These are phyloP conservation scores for Aspiorhynchus laticeps DNA, from an alignment of 2,113 vertebrate species.

Conservation along the genomic window DNA sequence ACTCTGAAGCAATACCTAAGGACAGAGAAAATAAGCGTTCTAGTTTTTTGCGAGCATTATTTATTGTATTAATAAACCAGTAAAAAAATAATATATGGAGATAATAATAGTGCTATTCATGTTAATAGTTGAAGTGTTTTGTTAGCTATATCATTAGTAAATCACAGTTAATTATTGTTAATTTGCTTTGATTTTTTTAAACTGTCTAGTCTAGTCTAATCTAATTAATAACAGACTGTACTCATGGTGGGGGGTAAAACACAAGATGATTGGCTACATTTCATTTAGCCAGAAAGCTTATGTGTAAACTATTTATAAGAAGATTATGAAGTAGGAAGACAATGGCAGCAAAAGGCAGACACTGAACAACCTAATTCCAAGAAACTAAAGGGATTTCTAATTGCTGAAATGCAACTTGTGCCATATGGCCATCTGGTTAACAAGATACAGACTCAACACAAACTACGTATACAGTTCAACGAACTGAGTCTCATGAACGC, in stretches of 20 bases:
- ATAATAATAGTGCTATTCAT: background rate
- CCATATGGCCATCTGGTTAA: conserved; percentile 50
- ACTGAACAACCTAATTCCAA: background rate
- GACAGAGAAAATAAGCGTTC: background rate
- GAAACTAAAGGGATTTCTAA: conserved; percentile 17
- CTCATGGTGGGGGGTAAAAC: background rate
- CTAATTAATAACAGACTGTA: background rate
- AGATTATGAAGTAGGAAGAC: conserved; percentile 6
- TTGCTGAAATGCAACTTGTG: conserved; percentile 2
- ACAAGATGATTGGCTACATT: background rate
- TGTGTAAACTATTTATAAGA: background rate
- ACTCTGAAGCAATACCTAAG: conserved; percentile 89
- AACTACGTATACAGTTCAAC: background rate
- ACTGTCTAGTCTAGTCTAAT: background rate
- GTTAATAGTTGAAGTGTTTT: background rate
- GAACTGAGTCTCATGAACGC: conserved; percentile 14
- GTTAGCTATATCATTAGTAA: conserved; percentile 6
- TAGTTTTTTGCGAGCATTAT: background rate
- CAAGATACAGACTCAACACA: conserved; percentile 27
- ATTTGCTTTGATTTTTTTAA: background rate
- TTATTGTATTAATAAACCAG: background rate
- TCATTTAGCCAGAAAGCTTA: background rate
- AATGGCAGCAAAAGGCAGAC: background rate
- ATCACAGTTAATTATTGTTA: background rate
- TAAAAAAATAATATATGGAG: background rate